Conservation (phyloP, 2,797 vertebrate genomes). For the Fistularia tabacaria region DNA sequence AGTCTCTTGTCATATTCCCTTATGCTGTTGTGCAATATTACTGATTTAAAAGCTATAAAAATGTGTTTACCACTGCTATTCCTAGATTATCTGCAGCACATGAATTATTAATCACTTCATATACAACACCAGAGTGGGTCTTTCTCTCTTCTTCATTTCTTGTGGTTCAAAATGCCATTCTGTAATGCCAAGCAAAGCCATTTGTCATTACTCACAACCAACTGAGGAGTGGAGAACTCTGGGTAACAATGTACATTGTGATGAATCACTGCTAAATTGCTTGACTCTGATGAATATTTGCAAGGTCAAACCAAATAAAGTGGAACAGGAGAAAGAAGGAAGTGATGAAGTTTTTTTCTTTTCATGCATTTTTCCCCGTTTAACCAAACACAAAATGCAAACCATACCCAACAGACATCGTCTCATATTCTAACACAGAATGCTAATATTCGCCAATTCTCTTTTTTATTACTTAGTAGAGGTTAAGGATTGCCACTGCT, state of each 20-base stretch:
- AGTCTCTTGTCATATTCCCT: slow-evolving; percentile 39
- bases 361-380: slow-evolving; percentile 6
- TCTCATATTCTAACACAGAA: not conserved
- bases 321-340: not conserved
- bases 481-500: too few relatives aligned
- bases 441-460: too few relatives aligned
- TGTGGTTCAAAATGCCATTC: slow-evolving; percentile 45
- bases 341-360: not conserved
- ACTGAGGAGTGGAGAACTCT: slow-evolving; percentile 13
- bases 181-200: slow-evolving; percentile 45
- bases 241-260: slow-evolving; percentile 4
- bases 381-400: too few relatives aligned
- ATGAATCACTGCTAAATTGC: slow-evolving; percentile 4
- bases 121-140: slow-evolving; percentile 23
- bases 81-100: slow-evolving; percentile 71
- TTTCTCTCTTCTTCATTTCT: slow-evolving; percentile 34
- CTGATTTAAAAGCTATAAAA: slow-evolving; percentile 69
- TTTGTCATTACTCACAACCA: slow-evolving; percentile 52
- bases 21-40: slow-evolving; percentile 36
- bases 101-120: slow-evolving; percentile 69
- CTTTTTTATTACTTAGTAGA: too few relatives aligned
- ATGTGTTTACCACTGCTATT: slow-evolving; percentile 68
- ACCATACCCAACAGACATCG: not conserved
- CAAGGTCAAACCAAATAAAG: slow-evolving; percentile 26
- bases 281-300: slow-evolving; percentile 16